Percentiles rank a stretch among this genome's conserved stretches.
Conservation (phyloP, 2,797 vertebrate genomes). For the Neostethus bicornis region DNA sequence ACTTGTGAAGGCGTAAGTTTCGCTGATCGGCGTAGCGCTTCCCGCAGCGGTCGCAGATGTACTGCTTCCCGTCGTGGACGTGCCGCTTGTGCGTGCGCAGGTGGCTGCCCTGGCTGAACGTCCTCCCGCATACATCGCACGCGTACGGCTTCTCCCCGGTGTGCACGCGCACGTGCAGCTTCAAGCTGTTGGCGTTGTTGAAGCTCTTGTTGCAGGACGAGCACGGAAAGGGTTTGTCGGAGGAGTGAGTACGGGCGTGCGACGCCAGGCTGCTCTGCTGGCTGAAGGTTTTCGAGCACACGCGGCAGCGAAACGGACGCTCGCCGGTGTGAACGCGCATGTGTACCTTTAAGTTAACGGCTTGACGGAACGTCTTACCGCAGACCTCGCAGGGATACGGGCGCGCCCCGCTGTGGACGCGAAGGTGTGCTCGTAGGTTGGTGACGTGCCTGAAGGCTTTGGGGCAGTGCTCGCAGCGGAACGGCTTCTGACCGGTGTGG, state of each 20-base stretch:
- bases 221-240: constrained; percentile 72
- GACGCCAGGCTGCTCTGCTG: constrained; percentile 81
- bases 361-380: constrained; percentile 76
- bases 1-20: constrained; percentile 81
- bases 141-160: constrained; percentile 80
- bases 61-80: constrained; percentile 81
- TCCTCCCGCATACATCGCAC: constrained; percentile 75
- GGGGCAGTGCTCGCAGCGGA: constrained; percentile 72
- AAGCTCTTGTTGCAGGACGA: constrained; percentile 76
- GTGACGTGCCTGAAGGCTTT: constrained; percentile 76
- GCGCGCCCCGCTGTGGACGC: constrained; percentile 75
- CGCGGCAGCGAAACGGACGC: constrained; percentile 75
- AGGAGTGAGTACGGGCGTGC: constrained; percentile 76
- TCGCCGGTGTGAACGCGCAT: constrained; percentile 80
- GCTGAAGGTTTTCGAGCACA: constrained; percentile 80
- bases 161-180: constrained; percentile 78
- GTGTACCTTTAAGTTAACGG: constrained; percentile 81
- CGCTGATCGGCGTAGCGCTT: constrained; percentile 80
- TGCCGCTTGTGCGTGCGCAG: constrained; percentile 73
- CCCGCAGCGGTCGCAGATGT: constrained; percentile 81
- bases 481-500: constrained; percentile 78
- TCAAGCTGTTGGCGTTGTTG: constrained; percentile 81
- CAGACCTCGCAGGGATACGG: constrained; percentile 77
- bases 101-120: constrained; percentile 78
- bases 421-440: constrained; percentile 79